phyloP scores from a whole-genome alignment of 2,888 invertebrate genomes.

The Geophilus truncorum region DNA sequence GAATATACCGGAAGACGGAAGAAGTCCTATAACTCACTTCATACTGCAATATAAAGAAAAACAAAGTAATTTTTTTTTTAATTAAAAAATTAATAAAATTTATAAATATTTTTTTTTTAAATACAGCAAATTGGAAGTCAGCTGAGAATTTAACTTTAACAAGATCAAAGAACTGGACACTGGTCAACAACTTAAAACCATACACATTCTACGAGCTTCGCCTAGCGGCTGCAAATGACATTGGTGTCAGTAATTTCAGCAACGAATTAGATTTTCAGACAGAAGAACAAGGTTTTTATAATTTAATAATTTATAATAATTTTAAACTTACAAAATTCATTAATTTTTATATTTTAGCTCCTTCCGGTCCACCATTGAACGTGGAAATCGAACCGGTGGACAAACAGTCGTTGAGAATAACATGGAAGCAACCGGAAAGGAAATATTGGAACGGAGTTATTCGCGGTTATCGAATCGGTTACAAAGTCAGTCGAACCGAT shows the following conservation, averaged over 20 bases:
- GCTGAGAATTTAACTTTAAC: background rate
- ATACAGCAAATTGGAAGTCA: background rate
- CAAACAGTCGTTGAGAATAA: conserved; percentile 20
- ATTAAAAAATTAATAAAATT: background rate
- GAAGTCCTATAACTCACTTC: conserved; percentile 37
- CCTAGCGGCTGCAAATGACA: conserved; percentile 75
- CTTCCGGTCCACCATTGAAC: conserved; percentile 8
- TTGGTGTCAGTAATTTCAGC: conserved; percentile 72
- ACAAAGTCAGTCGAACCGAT: background rate
- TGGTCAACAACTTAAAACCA: conserved; percentile 57
- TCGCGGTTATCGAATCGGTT: conserved; percentile 20
- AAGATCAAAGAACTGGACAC: background rate
- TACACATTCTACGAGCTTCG: conserved; percentile 75
- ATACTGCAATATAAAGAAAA: conserved; percentile 44
- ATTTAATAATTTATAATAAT: too few relatives aligned
- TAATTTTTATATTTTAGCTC: conserved; percentile 7
- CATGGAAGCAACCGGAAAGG: conserved; percentile 28
- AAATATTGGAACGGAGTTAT: conserved; percentile 29
- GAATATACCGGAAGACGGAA: too few relatives aligned
- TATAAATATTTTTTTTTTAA: background rate
- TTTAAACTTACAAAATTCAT: too few relatives aligned
- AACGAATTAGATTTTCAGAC: conserved; percentile 70
- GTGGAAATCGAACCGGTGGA: conserved; percentile 28
- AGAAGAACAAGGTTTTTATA: conserved; percentile 68
- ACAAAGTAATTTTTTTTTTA: conserved; percentile 37